Base-by-base conservation (phyloP, 2,113 vertebrate species). In the Thalassoma bifasciatum region DNA sequence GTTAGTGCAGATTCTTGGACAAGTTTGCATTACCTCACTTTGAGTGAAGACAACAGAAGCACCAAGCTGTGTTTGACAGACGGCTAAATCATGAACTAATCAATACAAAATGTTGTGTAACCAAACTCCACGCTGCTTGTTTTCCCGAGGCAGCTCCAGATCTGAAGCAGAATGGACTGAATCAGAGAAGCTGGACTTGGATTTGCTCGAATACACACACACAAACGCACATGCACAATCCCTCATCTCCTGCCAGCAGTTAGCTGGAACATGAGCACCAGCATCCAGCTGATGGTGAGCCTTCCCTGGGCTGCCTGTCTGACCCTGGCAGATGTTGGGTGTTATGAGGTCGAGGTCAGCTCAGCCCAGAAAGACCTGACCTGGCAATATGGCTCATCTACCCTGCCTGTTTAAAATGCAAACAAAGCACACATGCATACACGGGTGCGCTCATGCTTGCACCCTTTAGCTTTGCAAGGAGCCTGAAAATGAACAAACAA, bases 281-380 rank as follows among this genome's bases (percentile, higher is more conserved):
- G 67, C 63, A 44, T 82, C 58, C 81, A 79, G 85, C 76, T 66
- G 80, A 74, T 62, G 66, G 77, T 78, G 75, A 82, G 70, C 66
- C 59, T 30, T 75, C 64, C 54, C 46, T 60, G 67, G 7, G 40
- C 66, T 54, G 82, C 51, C 73, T 56, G 42, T 44, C 77, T 59
- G 73, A 81, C 75, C 81, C 42, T 12, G 69, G 75, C 88, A 86
- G 88, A 84, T 88, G 88, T 77, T 81, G 17, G 63, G 62, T 64
- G 71, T 84, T 72, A 68, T 38, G 46, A 61, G 82, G 79, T 72
- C 53, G 63, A 82, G 75, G 77, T 86, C 78, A 70, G 77, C 74
- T n/a, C 56, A 72, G 70, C 58, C 76, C 61, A 77, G 42, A 72
- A 52, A 69, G 61, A 67, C 30, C 52, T 64, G 70, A 84, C 75